A percentile compares a stretch with the other conserved stretches of the same genome.
These are phyloP conservation scores for Coelopa frigida DNA, from an alignment of 1,140 invertebrate species.

Conservation along the genomic window DNA sequence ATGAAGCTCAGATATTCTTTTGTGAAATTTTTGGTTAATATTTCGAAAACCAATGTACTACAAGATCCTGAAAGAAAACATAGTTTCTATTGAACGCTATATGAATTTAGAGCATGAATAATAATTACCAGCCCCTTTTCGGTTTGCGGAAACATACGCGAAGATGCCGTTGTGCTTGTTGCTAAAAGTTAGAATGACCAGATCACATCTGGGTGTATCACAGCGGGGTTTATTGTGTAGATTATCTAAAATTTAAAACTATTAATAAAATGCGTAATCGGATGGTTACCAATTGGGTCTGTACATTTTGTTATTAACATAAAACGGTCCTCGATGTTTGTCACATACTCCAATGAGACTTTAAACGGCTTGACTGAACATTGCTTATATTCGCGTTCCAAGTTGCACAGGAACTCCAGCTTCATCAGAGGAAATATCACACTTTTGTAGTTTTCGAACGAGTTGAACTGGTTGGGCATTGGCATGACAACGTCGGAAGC, in stretches of 20 bases:
- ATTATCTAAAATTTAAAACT: conserved; percentile 2
- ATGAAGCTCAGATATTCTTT: conserved; percentile 14
- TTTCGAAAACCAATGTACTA: conserved; percentile 9
- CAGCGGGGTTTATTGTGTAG: neutral
- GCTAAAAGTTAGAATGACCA: conserved; percentile 21
- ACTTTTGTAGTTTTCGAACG: conserved; percentile 27
- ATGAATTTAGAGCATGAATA: too few relatives aligned
- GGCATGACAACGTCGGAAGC: conserved; percentile 21
- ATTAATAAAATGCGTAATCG: neutral
- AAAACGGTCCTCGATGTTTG: conserved; percentile 10
- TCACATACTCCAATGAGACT: conserved; percentile 12
- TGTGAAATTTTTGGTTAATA: conserved; percentile 9
- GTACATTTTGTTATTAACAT: conserved; percentile 22
- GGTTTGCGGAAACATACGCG: conserved; percentile 15
- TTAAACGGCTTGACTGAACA: conserved; percentile 11
- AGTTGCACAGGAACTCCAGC: conserved; percentile 25
- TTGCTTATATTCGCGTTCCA: conserved; percentile 23
- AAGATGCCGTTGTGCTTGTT: conserved; percentile 15
- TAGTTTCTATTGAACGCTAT: neutral
- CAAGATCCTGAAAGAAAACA: conserved; percentile 10
- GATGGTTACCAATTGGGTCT: neutral
- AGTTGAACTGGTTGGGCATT: conserved; percentile 24
- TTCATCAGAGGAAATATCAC: conserved; percentile 32
- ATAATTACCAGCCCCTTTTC: conserved; percentile 17
- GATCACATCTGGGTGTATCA: conserved; percentile 13